Base-by-base conservation (phyloP, 2,888 invertebrate species). In the Agelastica alni region DNA sequence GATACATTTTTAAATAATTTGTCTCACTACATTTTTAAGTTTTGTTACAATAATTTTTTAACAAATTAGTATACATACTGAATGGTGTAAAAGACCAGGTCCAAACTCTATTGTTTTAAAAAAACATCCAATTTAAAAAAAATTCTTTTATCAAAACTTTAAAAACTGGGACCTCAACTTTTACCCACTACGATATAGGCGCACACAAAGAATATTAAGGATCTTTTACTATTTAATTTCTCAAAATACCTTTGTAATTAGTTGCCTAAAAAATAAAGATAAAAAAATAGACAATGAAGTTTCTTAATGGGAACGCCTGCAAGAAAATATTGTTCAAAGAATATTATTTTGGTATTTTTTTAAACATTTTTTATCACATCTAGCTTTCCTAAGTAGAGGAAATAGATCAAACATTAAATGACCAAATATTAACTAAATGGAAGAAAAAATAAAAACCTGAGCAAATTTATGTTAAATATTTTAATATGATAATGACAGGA, bases 1-100 rank as follows among this genome's bases (percentile, higher is more conserved):
- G 52, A 56, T 65, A 64, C 61, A 64, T 57, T 58, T 56, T 55
- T 51, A 56, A 53, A 49, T 39, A 53, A 53, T 59, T 57, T 64
- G 58, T 60, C 60, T 60, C 59, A 60, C 58, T 62, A 59, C 59
- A 60, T 55, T 62, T 52, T 56, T 37, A 52, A 52, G 45, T 45
- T 20, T 42, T 47, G 28, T 49, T 54, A 36, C 12, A 48, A 14
- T 7, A n/a, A 34, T 34, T 34, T 22, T 20, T 31, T 37, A 37
- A 44, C 39, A 47, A 48, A 60, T 54, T 49, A 58, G 32, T 46
- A 45, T 36, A 18, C 32, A 32, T 20, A 32, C 13, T 16, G 26
- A 12, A 10, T 30, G 43, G 10, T 43, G 5, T 17, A 31, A 43
- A 43, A 43, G 34, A 16, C 16, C 5, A 14, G 13, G 5, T 13